Conservation (phyloP, 30 jellyfish, hydroid and myxozoan genomes). For the Euphysa ruthae region DNA sequence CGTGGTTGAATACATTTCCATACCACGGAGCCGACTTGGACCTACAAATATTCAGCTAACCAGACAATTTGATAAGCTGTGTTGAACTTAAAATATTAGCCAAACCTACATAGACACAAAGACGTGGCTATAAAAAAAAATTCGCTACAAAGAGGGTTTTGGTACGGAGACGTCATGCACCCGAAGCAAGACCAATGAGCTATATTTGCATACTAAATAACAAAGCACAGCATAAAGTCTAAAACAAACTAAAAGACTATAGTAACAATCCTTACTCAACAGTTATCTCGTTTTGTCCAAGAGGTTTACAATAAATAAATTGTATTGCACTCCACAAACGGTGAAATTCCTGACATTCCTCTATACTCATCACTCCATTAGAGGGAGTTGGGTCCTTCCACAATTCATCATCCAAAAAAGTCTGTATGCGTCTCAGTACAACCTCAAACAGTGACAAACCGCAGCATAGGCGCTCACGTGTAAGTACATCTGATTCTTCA, state of each 20-base stretch:
- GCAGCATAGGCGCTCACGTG: conserved; percentile 92
- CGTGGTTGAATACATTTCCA: too few relatives aligned
- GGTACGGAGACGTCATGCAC: too few relatives aligned
- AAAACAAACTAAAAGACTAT: too few relatives aligned
- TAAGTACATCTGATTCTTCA: conserved; percentile 85
- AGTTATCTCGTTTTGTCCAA: conserved; percentile 82
- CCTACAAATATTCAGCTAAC: too few relatives aligned
- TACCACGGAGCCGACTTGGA: too few relatives aligned
- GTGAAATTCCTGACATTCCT: conserved; percentile 94
- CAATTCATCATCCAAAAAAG: conserved; percentile 70
- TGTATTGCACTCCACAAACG: conserved; percentile 98
- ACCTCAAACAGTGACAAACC: conserved; percentile 87
- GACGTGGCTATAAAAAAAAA: too few relatives aligned
- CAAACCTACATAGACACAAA: too few relatives aligned
- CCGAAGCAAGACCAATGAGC: too few relatives aligned
- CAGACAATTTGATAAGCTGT: too few relatives aligned
- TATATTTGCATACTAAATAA: background rate
- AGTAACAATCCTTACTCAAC: too few relatives aligned
- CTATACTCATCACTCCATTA: conserved; percentile 95
- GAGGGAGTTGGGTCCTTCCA: conserved; percentile 98
- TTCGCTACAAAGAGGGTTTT: too few relatives aligned
- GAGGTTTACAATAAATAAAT: conserved; percentile 93
- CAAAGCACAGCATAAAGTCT: background rate
- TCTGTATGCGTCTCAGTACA: conserved; percentile 63
- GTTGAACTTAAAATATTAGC: too few relatives aligned